Evolutionary conservation across 2,113 vertebrate species (phyloP).

Genomic region (Apeltes quadracus): DNA sequence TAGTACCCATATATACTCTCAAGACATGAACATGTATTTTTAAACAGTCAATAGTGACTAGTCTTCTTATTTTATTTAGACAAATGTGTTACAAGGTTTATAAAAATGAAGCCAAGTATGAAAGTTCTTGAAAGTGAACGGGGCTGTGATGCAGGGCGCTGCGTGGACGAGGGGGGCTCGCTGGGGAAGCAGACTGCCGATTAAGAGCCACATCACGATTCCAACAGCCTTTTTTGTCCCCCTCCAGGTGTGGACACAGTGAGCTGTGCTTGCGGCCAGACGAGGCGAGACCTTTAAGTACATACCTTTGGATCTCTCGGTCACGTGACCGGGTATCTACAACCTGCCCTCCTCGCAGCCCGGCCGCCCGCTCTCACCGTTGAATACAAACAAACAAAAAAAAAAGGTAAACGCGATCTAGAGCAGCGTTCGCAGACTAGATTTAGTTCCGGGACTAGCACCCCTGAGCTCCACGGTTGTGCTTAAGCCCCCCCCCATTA

Average conservation of each 20-base stretch:
- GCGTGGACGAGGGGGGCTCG: background rate
- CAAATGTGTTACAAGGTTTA: too few relatives aligned
- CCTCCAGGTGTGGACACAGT: constrained; percentile 51
- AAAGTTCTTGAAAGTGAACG: too few relatives aligned
- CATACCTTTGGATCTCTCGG: constrained; percentile 66
- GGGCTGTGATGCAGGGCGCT: too few relatives aligned
- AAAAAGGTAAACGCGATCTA: constrained; percentile 68
- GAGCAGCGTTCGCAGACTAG: constrained; percentile 9
- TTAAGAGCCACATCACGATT: constrained; percentile 20
- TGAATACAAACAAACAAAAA: constrained; percentile 16
- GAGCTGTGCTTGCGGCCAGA: constrained; percentile 64
- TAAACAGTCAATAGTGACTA: too few relatives aligned
- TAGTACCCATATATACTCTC: background rate
- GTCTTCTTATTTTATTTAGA: too few relatives aligned
- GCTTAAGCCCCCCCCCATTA: background rate
- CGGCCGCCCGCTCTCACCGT: constrained; percentile 47
- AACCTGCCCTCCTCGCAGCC: constrained; percentile 58
- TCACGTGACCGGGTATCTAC: constrained; percentile 70
- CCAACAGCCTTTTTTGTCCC: constrained; percentile 5
- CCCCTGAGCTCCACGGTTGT: background rate
- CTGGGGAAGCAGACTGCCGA: constrained; percentile 1
- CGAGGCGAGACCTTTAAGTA: constrained; percentile 76
- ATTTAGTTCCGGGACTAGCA: constrained; percentile 13
- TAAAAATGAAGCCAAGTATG: too few relatives aligned
- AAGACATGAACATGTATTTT: too few relatives aligned